These are phyloP conservation scores for Polydrusus tereticollis DNA, from an alignment of 2,888 invertebrate genomes.

Conservation along the genomic window DNA sequence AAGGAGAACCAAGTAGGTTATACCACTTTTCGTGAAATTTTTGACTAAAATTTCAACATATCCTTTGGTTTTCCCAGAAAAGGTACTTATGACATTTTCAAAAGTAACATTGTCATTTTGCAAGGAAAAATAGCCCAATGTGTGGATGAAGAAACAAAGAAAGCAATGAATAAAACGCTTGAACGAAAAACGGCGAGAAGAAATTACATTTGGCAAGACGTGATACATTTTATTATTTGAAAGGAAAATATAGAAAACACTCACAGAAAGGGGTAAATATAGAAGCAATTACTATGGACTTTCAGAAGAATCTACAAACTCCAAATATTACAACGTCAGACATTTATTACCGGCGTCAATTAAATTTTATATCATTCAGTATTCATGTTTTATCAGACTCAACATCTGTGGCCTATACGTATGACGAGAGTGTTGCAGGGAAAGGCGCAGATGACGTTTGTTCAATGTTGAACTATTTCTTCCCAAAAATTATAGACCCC, in stretches of 20 bases:
- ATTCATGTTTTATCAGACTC: neutral
- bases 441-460: neutral
- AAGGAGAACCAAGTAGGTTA: neutral
- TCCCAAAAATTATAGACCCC: neutral
- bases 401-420: neutral
- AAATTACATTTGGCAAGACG: neutral
- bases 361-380: neutral
- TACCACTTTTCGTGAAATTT: neutral
- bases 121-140: neutral
- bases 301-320: neutral
- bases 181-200: neutral
- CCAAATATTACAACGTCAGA: neutral
- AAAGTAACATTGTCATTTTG: neutral
- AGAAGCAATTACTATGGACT: neutral
- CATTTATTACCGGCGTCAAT: neutral
- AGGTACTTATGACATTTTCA: neutral
- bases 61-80: neutral
- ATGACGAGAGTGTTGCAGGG: slow-evolving; percentile 1
- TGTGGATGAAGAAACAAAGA: neutral
- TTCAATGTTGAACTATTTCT: slow-evolving; percentile 6
- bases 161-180: neutral
- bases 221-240: neutral
- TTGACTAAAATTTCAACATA: neutral
- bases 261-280: neutral
- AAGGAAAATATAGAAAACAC: neutral